Percentiles rank a stretch among this genome's conserved stretches.
phyloP scores from a whole-genome alignment of 2,797 vertebrate species.

The Danio kyathit region DNA sequence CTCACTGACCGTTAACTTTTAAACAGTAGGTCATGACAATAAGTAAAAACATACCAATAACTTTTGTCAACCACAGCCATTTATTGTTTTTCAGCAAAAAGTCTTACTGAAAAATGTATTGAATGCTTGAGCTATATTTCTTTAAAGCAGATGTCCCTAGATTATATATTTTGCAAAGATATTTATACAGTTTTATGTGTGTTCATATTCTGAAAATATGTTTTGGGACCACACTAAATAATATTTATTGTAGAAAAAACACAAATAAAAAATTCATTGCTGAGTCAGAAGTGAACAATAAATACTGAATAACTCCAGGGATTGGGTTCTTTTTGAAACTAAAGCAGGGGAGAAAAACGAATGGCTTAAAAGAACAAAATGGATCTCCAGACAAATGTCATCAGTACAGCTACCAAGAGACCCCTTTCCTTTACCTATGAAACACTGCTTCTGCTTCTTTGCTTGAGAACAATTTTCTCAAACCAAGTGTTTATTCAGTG shows the following conservation, averaged over 20 bases:
- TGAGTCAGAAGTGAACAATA: constrained; percentile 1
- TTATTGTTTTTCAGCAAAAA: background rate
- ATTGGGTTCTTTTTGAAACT: background rate
- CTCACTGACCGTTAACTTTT: too few relatives aligned
- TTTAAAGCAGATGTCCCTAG: background rate
- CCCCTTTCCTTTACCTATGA: constrained; percentile 4
- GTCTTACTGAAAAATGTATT: background rate
- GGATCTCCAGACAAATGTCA: constrained; percentile 29
- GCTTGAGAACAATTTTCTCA: background rate
- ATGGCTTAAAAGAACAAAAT: constrained; percentile 24
- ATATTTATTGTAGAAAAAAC: background rate
- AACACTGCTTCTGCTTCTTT: background rate
- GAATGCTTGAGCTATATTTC: background rate
- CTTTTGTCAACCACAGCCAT: background rate
- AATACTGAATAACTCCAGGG: background rate
- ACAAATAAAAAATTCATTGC: background rate
- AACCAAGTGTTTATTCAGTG: background rate
- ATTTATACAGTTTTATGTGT: background rate
- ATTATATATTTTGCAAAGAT: too few relatives aligned
- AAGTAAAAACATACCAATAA: background rate
- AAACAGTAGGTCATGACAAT: too few relatives aligned
- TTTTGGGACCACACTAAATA: constrained; percentile 3
- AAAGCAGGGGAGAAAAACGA: constrained; percentile 1
- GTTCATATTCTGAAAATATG: background rate
- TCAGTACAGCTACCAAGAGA: constrained; percentile 21